A percentile compares a stretch with the other conserved stretches of the same genome.
Conservation (phyloP, 2,888 invertebrate genomes). For the Spatulosminthurus flaviceps region DNA sequence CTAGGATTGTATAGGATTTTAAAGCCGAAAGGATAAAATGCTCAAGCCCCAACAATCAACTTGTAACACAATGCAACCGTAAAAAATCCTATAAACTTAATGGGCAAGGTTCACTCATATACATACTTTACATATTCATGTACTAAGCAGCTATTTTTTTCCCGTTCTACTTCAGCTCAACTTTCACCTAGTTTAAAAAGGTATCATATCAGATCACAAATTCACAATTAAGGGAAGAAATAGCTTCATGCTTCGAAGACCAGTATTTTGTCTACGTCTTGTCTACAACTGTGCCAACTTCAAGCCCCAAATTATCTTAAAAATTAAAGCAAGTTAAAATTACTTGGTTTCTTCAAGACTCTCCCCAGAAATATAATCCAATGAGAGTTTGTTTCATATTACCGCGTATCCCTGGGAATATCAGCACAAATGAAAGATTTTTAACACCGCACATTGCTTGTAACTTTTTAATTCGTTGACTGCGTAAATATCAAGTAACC, state of each 20-base stretch:
- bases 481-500: too few species aligned
- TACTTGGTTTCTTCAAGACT: too few species aligned
- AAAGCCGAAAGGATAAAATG: conserved; percentile 5
- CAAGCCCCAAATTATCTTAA: neutral
- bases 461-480: too few species aligned
- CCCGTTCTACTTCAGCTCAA: conserved; percentile 7
- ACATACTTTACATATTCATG: neutral
- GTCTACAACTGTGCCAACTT: too few species aligned
- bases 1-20: too few species aligned
- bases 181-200: conserved; percentile 18
- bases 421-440: too few species aligned
- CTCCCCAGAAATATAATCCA: too few species aligned
- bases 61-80: conserved; percentile 7
- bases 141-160: neutral
- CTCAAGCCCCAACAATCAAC: neutral
- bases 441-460: too few species aligned
- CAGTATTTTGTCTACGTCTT: neutral
- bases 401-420: too few species aligned
- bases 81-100: neutral
- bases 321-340: neutral
- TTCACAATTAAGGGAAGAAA: conserved; percentile 11
- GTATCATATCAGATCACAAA: neutral
- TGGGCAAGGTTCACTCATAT: neutral
- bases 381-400: too few species aligned
- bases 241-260: neutral